A percentile compares a stretch with the other conserved stretches of the same genome.
Conservation (phyloP, 2,113 vertebrate species). For the Malaclemys terrapin region DNA sequence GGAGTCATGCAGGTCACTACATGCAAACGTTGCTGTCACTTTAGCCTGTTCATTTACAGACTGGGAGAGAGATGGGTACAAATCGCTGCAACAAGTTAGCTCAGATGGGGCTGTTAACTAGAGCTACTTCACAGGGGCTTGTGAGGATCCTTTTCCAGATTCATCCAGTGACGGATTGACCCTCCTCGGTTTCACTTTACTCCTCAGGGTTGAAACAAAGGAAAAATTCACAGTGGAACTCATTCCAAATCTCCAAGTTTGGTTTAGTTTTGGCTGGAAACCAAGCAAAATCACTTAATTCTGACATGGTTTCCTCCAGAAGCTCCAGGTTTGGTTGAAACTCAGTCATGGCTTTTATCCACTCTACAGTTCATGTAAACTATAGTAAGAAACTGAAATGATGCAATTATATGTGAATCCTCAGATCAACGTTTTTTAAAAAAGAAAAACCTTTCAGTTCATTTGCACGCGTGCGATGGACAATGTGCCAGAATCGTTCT, state of each 20-base stretch:
- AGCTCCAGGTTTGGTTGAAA: constrained; percentile 63
- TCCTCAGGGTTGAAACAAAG: constrained; percentile 70
- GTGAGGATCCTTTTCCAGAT: constrained; percentile 68
- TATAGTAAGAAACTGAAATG: constrained; percentile 64
- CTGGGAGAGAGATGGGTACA: constrained; percentile 42
- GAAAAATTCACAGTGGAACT: constrained; percentile 72
- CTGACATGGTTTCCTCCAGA: constrained; percentile 74
- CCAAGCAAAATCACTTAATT: constrained; percentile 77
- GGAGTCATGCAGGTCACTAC: background rate
- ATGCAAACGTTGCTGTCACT: background rate
- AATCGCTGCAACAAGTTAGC: constrained; percentile 58
- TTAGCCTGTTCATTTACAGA: constrained; percentile 11
- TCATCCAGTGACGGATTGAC: constrained; percentile 67
- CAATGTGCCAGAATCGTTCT: background rate
- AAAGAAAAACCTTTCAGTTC: constrained; percentile 43
- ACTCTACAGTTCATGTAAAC: constrained; percentile 61
- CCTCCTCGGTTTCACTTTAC: constrained; percentile 74
- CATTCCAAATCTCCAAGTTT: constrained; percentile 69
- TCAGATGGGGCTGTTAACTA: constrained; percentile 61
- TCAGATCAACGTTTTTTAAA: constrained; percentile 27
- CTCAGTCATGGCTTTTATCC: constrained; percentile 68
- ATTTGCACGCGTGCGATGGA: background rate
- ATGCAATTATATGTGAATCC: constrained; percentile 68
- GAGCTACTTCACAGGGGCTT: constrained; percentile 37
- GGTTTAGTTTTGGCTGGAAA: constrained; percentile 69